Conservation (phyloP, 2,888 invertebrate genomes). For the Conus canariensis region DNA sequence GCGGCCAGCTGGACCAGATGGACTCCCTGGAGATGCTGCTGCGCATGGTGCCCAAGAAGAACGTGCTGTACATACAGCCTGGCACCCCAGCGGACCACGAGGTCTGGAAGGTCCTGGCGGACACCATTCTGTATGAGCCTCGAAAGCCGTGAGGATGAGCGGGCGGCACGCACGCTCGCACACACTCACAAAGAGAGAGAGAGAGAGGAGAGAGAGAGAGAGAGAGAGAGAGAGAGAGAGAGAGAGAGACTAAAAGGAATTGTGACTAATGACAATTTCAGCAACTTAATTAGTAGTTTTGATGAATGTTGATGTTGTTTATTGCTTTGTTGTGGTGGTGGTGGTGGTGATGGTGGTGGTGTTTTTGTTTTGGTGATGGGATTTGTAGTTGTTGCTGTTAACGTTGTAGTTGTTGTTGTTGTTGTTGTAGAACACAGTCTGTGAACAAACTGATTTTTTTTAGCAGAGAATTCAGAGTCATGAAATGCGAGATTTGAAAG, state of each 20-base stretch:
- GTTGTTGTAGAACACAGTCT: no score
- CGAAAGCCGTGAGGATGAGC: no score
- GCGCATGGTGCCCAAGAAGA: neutral
- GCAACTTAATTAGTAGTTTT: no score
- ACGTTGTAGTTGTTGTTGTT: neutral
- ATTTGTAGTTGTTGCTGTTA: neutral
- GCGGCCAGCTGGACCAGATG: neutral
- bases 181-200: no score
- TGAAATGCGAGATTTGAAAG: neutral
- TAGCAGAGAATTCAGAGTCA: neutral
- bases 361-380: no score
- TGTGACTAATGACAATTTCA: neutral
- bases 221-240: no score
- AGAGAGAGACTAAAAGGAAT: neutral
- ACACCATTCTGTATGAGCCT: neutral
- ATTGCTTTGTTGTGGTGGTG: no score
- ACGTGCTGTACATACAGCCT: neutral
- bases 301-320: neutral
- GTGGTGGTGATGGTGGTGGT: no score
- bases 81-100: neutral
- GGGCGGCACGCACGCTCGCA: no score
- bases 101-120: neutral
- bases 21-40: conserved; percentile 2
- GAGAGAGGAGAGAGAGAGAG: no score
- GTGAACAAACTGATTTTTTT: neutral